Base-by-base conservation (phyloP, 2,797 vertebrate species). In the Artibeus jamaicensis region DNA sequence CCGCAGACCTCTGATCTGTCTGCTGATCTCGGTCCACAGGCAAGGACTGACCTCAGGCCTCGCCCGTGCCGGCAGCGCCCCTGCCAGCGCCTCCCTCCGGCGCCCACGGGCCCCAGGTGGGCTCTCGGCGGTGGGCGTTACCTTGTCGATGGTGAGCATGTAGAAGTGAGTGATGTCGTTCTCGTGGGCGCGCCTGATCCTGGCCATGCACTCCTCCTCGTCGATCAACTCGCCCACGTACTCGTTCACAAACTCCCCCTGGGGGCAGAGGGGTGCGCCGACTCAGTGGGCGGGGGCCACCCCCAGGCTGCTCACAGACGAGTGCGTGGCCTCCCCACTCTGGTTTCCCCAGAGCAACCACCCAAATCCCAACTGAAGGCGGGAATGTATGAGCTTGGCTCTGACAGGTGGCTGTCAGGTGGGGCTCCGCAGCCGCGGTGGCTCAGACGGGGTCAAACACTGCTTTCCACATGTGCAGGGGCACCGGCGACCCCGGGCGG, bases 141-240 rank as follows among this genome's bases (percentile, higher is more conserved):
- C 99, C 99, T 99, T 99, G 98, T 99, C 99, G 55, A 99, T 99
- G 55, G 99, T 99, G 92, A 99, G 99, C 99, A 99, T 99, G 98
- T 99, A 99, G 98, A 99, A 99, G 97, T 99, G 99, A 0, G 98
- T 99, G 98, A 99, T 99, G 98, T 99, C 99, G 42, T 99, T 99
- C 96, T 99, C 99, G 18, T 99, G 99, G 6, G 99, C 99, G 4
- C 98, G 98, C 95, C 98, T 99, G 98, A 99, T 99, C 92, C 99
- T 98, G 19, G 99, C 99, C 98, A 99, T 98, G 96, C 99, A 99
- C 89, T 99, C 99, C 97, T 99, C 99, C 97, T 99, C 99, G 53
- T 99, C 99, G 3, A 99, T 99, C 97, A 99, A 98, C 98, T 99
- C 99, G 0, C 99, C 99, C 0, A 99, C 99, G 22, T 99, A 99